Evolutionary conservation across 2,888 invertebrate species (phyloP).

Genomic region (Himalopsyche tibetana): DNA sequence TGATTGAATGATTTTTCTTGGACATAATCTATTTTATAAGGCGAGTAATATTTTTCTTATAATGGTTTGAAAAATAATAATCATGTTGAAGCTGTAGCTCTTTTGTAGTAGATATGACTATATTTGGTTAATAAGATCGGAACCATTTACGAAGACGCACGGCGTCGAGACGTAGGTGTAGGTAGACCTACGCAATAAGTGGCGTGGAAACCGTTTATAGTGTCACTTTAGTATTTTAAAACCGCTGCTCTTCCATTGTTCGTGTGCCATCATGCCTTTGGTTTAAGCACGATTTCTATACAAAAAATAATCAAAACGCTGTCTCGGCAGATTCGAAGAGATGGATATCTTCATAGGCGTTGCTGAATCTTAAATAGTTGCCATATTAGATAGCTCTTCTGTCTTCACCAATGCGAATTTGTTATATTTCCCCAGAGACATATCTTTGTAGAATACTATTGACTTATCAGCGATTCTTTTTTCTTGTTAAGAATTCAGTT

Average conservation of each 20-base stretch:
- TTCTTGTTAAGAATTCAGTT: no score
- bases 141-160: not conserved
- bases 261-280: not conserved
- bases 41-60: no score
- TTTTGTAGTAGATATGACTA: not conserved
- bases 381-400: no score
- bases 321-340: not conserved
- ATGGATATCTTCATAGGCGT: not conserved
- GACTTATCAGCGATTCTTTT: no score
- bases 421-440: no score
- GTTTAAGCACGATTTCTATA: not conserved
- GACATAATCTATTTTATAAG: no score
- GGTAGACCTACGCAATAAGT: slow-evolving; percentile 24
- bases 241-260: not conserved
- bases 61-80: no score
- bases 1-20: no score
- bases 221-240: not conserved
- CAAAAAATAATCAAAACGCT: not conserved
- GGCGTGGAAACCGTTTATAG: slow-evolving; percentile 9
- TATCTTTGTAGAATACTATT: no score
- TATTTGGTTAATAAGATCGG: not conserved
- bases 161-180: slow-evolving; percentile 14
- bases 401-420: no score
- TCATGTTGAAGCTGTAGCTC: not conserved
- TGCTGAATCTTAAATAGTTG: not conserved